phyloP scores from a whole-genome alignment of 2,797 vertebrate genomes.

The Phataginus tricuspis region DNA sequence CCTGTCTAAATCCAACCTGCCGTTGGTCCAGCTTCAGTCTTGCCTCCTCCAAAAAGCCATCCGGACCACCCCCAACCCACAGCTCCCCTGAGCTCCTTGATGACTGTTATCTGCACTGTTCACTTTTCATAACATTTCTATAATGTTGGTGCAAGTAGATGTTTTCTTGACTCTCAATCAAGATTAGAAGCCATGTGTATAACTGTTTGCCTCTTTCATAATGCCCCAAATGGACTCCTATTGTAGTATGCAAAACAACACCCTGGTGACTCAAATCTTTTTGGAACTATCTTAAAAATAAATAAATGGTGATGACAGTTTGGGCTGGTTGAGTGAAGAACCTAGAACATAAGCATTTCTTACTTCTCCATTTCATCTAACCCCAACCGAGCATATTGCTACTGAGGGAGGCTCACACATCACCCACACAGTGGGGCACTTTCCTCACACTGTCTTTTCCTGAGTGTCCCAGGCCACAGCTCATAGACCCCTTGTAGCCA shows the following conservation, averaged over 20 bases:
- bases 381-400: not conserved
- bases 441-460: not conserved
- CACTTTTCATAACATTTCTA: not conserved
- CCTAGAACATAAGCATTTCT: not conserved
- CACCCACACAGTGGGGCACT: no score
- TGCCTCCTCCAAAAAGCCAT: not conserved
- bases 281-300: constrained; percentile 29
- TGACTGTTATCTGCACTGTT: not conserved
- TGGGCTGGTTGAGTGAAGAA: not conserved
- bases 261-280: not conserved
- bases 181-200: not conserved
- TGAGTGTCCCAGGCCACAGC: not conserved
- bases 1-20: not conserved
- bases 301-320: not conserved
- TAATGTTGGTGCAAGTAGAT: not conserved
- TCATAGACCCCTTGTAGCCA: not conserved
- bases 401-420: not conserved
- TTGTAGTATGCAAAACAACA: not conserved
- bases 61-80: not conserved
- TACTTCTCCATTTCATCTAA: constrained; percentile 39
- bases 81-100: not conserved
- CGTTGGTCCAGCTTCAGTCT: not conserved
- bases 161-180: not conserved
- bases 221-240: not conserved
- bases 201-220: not conserved